These are phyloP conservation scores for Eulimnadia texana DNA, from an alignment of 1,140 invertebrate genomes.

Conservation along the genomic window DNA sequence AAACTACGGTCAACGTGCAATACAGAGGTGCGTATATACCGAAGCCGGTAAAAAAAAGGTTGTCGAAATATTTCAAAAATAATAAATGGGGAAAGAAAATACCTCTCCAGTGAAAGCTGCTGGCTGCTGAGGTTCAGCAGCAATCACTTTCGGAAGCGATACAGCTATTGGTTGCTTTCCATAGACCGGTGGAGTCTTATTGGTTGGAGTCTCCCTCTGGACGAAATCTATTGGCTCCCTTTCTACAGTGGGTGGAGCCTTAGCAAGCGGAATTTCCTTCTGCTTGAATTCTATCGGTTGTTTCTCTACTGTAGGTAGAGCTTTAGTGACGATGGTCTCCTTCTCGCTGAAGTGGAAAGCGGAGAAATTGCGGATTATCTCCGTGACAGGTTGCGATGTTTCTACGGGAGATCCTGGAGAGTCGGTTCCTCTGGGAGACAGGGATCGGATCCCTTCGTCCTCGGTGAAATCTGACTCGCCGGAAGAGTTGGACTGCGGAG, in stretches of 20 bases:
- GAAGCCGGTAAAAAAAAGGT: too few relatives aligned
- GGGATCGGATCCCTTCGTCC: constrained; percentile 15
- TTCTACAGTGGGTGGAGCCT: too few relatives aligned
- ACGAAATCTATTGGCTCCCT: too few relatives aligned
- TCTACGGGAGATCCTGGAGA: neutral
- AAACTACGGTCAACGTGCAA: too few relatives aligned
- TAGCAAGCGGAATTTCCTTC: too few relatives aligned
- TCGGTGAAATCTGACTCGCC: constrained; percentile 5
- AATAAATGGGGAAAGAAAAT: neutral
- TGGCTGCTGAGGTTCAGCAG: neutral
- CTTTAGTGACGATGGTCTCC: too few relatives aligned
- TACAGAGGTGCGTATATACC: too few relatives aligned
- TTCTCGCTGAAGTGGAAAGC: too few relatives aligned
- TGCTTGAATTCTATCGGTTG: too few relatives aligned
- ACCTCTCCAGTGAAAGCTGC: neutral
- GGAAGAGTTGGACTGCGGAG: constrained; percentile 1
- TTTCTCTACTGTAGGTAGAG: too few relatives aligned
- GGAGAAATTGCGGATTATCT: neutral
- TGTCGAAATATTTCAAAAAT: neutral
- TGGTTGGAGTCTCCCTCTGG: too few relatives aligned
- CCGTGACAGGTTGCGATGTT: neutral
- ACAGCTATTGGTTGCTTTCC: neutral
- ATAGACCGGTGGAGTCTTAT: neutral
- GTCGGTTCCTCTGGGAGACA: constrained; percentile 6
- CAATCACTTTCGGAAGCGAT: neutral